phyloP scores from a whole-genome alignment of 2,888 invertebrate species.

The Apodemia mormo region DNA sequence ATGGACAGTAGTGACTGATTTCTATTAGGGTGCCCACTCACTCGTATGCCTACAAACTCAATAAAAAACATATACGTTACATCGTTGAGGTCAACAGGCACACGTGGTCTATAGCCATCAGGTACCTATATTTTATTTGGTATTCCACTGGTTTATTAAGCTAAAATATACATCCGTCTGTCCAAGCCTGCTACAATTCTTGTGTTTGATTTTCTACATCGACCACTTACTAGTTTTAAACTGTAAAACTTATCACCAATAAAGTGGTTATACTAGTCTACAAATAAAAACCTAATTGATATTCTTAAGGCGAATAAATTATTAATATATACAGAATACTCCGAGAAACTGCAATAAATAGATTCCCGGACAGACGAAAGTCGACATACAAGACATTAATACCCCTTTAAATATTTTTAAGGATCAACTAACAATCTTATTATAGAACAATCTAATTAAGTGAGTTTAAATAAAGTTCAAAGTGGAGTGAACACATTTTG shows the following conservation, averaged over 20 bases:
- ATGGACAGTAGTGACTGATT: too few relatives aligned
- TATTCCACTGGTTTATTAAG: too few relatives aligned
- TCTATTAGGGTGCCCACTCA: too few relatives aligned
- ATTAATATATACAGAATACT: constrained; percentile 67
- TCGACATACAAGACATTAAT: constrained; percentile 64
- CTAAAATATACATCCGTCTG: too few relatives aligned
- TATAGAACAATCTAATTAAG: constrained; percentile 11
- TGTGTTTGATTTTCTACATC: too few relatives aligned
- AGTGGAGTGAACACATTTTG: constrained; percentile 31
- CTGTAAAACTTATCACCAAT: constrained; percentile 30
- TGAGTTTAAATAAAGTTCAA: constrained; percentile 33
- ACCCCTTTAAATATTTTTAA: constrained; percentile 40
- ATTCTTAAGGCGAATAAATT: constrained; percentile 48
- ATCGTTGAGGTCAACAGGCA: too few relatives aligned
- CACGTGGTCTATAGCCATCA: too few relatives aligned
- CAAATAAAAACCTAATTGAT: constrained; percentile 43
- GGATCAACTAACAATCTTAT: neutral
- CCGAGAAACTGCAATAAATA: constrained; percentile 70
- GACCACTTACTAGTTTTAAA: too few relatives aligned
- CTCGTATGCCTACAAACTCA: too few relatives aligned
- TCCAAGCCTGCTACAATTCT: too few relatives aligned
- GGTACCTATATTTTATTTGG: too few relatives aligned
- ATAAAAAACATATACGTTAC: too few relatives aligned
- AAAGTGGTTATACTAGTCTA: constrained; percentile 41
- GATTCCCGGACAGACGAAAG: constrained; percentile 63